Evolutionary conservation across 2,888 invertebrate genomes (phyloP).

Genomic region (Leptinotarsa tumamoca): DNA sequence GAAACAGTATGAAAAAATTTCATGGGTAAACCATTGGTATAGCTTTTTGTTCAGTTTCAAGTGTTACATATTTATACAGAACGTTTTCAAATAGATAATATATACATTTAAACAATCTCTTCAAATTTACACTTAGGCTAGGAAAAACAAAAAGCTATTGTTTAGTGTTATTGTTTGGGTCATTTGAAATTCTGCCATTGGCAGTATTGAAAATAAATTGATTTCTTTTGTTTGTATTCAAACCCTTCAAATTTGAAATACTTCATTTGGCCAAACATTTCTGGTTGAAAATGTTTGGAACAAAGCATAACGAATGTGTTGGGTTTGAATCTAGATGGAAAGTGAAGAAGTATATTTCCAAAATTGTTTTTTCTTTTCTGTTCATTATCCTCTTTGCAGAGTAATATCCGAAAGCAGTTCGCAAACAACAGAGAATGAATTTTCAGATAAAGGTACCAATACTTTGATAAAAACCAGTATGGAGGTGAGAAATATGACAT

Average conservation of each 20-base stretch:
- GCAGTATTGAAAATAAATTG: constrained; percentile 3
- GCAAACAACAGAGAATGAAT: constrained; percentile 59
- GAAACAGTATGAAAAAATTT: no score
- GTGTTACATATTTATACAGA: no score
- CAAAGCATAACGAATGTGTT: constrained; percentile 66
- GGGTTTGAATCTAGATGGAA: constrained; percentile 68
- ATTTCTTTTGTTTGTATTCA: constrained; percentile 32
- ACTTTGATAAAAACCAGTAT: constrained; percentile 58
- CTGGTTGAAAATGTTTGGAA: constrained; percentile 62
- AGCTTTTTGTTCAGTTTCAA: no score
- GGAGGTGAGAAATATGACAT: constrained; percentile 47
- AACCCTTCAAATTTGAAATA: not conserved
- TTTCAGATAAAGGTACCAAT: constrained; percentile 56
- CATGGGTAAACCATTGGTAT: no score
- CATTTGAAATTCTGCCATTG: not conserved
- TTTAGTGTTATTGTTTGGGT: not conserved
- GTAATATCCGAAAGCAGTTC: constrained; percentile 54
- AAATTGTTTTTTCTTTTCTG: not conserved
- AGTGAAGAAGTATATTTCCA: constrained; percentile 60
- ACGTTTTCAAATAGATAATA: no score
- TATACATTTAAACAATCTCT: no score
- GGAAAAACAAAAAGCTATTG: no score
- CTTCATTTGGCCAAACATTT: constrained; percentile 18
- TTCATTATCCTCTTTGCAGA: constrained; percentile 46
- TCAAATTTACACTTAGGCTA: no score